Conservation (phyloP, 2,888 invertebrate species). For the Operophtera brumata region DNA sequence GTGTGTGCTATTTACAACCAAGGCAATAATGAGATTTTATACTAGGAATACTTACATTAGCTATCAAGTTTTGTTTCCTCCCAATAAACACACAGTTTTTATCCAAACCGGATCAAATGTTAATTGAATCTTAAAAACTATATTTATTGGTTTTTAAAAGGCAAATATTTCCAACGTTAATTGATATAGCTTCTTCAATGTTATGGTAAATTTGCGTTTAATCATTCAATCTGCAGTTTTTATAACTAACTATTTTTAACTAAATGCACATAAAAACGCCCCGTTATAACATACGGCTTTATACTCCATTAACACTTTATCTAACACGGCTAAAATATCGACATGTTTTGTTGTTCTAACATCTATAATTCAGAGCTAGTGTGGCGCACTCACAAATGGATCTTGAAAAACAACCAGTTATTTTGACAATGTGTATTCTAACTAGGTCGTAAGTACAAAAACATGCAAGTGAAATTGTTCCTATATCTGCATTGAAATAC, state of each 20-base stretch:
- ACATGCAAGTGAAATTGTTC: constrained; percentile 39
- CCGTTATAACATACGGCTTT: constrained; percentile 38
- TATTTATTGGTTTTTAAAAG: constrained; percentile 14
- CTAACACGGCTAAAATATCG: constrained; percentile 64
- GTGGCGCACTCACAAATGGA: constrained; percentile 68
- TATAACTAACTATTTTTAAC: constrained; percentile 13
- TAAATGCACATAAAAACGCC: constrained; percentile 29
- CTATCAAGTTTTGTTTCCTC: constrained; percentile 27
- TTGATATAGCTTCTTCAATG: constrained; percentile 11
- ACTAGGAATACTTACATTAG: constrained; percentile 20
- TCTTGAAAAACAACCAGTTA: constrained; percentile 77
- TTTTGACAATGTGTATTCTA: constrained; percentile 63
- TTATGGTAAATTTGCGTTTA: constrained; percentile 15
- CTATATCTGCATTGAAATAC: constrained; percentile 37
- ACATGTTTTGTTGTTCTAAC: constrained; percentile 69
- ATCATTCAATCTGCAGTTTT: constrained; percentile 5
- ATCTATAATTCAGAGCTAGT: constrained; percentile 67
- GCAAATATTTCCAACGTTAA: constrained; percentile 5
- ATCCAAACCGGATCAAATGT: constrained; percentile 28
- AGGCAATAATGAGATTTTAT: constrained; percentile 20
- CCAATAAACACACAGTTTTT: constrained; percentile 32
- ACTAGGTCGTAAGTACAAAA: constrained; percentile 53
- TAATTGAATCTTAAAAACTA: constrained; percentile 22
- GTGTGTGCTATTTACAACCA: constrained; percentile 19
- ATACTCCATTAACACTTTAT: constrained; percentile 64